These are phyloP conservation scores for Malthinus seriepunctatus DNA, from an alignment of 2,888 invertebrate species.

Conservation along the genomic window DNA sequence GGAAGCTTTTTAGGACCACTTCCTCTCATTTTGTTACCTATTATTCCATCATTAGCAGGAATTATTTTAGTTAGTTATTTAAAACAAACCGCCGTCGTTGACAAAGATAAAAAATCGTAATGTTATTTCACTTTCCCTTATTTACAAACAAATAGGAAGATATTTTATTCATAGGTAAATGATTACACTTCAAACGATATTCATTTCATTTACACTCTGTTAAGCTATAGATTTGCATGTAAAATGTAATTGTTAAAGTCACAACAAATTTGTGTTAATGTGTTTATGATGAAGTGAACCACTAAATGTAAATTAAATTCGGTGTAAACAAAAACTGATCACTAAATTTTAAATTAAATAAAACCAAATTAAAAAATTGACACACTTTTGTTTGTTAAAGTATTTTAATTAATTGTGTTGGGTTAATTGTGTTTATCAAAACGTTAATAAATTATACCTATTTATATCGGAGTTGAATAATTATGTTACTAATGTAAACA, in stretches of 20 bases:
- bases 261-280: constrained; percentile 1
- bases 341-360: not conserved
- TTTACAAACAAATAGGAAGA: too few species aligned
- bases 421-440: too few species aligned
- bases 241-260: not conserved
- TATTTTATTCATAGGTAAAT: too few species aligned
- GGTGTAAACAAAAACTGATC: not conserved
- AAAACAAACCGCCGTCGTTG: not conserved
- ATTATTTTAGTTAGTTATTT: not conserved
- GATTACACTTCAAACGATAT: too few species aligned
- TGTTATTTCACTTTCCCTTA: too few species aligned
- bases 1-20: constrained; percentile 57
- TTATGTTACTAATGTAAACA: too few species aligned
- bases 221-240: not conserved
- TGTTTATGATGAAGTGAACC: not conserved
- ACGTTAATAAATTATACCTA: too few species aligned
- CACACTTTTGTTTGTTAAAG: too few species aligned
- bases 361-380: too few species aligned
- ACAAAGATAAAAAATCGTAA: too few species aligned
- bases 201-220: not conserved
- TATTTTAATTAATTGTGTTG: too few species aligned
- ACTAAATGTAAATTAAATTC: constrained; percentile 2
- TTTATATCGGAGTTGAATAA: too few species aligned
- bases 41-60: constrained; percentile 17
- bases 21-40: constrained; percentile 42